Percentiles rank a stretch among this genome's conserved stretches.
These are phyloP conservation scores for Lepidothrix coronata DNA, from an alignment of 2,113 vertebrate genomes.

Conservation along the genomic window DNA sequence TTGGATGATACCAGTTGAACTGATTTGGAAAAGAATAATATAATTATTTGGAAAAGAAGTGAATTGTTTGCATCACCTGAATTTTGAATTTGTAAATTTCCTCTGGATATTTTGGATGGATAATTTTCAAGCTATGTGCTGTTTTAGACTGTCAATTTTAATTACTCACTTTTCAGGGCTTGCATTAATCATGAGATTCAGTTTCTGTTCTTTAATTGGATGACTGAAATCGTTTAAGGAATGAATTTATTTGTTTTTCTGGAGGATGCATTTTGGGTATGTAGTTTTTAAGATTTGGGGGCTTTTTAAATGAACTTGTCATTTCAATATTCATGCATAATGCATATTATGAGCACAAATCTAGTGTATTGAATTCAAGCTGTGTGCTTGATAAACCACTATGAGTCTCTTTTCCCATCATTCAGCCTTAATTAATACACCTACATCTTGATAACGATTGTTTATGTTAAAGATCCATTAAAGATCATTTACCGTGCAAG, in stretches of 20 bases:
- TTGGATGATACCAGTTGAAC: background rate
- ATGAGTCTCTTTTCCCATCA: background rate
- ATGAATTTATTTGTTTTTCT: background rate
- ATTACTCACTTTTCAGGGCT: background rate
- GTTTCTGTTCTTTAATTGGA: background rate
- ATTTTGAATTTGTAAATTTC: conserved; percentile 1
- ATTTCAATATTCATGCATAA: background rate
- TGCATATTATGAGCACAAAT: background rate
- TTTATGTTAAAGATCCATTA: conserved; percentile 33
- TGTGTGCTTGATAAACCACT: background rate
- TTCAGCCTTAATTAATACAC: conserved; percentile 35
- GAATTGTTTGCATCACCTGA: background rate
- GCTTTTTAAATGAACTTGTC: background rate
- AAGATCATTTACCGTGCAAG: conserved; percentile 29
- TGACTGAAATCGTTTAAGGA: background rate
- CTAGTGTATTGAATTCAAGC: background rate
- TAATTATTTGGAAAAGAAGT: background rate
- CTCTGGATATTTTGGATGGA: background rate
- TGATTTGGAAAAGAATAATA: too few relatives aligned
- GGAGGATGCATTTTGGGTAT: background rate
- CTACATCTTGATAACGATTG: conserved; percentile 7
- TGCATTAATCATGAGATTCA: background rate
- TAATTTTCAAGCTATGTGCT: background rate
- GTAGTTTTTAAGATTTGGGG: background rate
- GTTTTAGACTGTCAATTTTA: background rate